phyloP scores from a whole-genome alignment of 2,797 vertebrate genomes.

The Lepidocolaptes lacrymiger region DNA sequence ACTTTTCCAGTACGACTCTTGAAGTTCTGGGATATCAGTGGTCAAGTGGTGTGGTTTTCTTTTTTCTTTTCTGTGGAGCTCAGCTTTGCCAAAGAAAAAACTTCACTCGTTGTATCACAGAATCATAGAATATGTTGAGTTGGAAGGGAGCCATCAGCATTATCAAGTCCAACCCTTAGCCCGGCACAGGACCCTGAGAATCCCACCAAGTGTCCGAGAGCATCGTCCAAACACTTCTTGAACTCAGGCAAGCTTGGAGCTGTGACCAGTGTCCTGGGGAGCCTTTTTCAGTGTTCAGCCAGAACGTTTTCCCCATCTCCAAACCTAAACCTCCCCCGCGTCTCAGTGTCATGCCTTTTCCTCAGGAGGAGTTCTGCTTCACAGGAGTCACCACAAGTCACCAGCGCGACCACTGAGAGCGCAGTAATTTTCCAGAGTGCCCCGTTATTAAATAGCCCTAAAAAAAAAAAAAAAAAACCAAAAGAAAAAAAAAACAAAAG shows the following conservation, averaged over 20 bases:
- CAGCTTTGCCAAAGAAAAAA: neutral
- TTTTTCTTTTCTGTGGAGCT: neutral
- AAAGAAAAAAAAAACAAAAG: neutral
- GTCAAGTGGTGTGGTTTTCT: no score
- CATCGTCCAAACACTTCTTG: neutral
- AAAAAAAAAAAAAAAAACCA: neutral
- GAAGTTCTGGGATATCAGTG: neutral
- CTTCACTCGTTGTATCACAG: neutral
- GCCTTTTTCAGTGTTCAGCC: neutral
- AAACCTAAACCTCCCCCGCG: neutral
- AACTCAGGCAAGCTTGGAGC: neutral
- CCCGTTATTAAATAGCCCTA: neutral
- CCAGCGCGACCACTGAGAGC: fast-evolving
- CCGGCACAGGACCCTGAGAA: neutral
- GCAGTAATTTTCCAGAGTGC: neutral
- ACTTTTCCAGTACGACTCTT: neutral
- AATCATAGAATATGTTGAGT: neutral
- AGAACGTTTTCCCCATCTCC: neutral
- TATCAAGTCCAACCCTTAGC: neutral
- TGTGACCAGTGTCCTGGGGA: neutral
- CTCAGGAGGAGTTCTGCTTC: neutral
- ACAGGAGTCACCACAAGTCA: neutral
- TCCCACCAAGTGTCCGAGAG: neutral
- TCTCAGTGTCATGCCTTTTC: neutral
- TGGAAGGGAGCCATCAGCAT: neutral